Conservation (phyloP, 2,797 vertebrate species). For the Squalus acanthias region DNA sequence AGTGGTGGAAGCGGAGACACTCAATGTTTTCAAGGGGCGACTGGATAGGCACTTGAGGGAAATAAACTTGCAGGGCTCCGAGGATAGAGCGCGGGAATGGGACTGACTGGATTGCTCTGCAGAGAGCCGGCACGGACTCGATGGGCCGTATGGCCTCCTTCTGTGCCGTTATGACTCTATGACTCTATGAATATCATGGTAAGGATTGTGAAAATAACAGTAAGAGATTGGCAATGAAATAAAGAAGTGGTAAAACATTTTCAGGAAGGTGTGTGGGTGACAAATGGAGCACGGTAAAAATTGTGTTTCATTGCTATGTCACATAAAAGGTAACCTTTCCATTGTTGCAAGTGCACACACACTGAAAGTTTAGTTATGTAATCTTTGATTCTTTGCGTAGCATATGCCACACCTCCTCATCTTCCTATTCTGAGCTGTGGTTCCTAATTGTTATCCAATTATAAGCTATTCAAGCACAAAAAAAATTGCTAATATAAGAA, state of each 20-base stretch:
- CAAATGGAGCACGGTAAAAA: not conserved
- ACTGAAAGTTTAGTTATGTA: not conserved
- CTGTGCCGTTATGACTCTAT: no score
- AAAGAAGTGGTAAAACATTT: not conserved
- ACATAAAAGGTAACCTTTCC: not conserved
- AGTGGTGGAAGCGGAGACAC: no score
- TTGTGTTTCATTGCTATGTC: not conserved
- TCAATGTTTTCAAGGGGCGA: no score
- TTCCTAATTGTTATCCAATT: conserved; percentile 8
- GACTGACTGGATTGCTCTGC: no score
- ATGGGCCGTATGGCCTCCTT: no score
- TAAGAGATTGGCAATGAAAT: not conserved
- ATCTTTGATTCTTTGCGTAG: not conserved
- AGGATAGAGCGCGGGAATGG: no score
- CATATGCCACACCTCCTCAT: not conserved
- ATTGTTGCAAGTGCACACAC: not conserved
- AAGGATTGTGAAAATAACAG: not conserved
- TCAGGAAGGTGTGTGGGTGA: not conserved
- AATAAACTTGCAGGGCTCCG: no score
- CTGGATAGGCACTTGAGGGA: no score
- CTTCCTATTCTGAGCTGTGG: not conserved
- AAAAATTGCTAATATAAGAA: not conserved
- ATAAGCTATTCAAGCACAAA: not conserved
- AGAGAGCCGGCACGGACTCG: no score
- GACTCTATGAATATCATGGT: not conserved